A percentile compares a stretch with the other conserved stretches of the same genome.
phyloP scores from a whole-genome alignment of 2,797 vertebrate species.

The Xiphorhynchus erythropygius region DNA sequence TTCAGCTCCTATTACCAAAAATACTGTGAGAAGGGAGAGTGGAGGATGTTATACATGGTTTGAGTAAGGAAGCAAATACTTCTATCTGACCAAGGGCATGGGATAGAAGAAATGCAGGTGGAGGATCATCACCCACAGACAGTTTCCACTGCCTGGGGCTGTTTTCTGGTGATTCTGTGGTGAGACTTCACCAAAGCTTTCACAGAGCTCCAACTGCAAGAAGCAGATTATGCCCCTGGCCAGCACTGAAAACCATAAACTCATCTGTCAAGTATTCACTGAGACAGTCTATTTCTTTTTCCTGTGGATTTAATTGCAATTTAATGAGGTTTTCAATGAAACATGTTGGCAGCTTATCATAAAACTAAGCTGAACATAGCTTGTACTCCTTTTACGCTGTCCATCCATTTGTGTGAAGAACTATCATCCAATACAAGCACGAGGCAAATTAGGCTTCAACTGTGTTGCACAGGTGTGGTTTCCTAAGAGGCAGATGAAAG shows the following conservation, averaged over 20 bases:
- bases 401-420: not conserved
- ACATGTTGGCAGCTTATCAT: not conserved
- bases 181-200: not conserved
- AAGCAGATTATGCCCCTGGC: not conserved
- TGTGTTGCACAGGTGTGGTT: not conserved
- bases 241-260: not conserved
- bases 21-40: not conserved
- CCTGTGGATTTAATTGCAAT: conserved; percentile 9
- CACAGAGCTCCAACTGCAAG: not conserved
- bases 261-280: not conserved
- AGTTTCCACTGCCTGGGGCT: not conserved
- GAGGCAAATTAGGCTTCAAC: not conserved
- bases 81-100: not conserved
- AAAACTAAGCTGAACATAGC: not conserved
- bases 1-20: not conserved
- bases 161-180: not conserved
- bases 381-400: not conserved
- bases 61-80: not conserved
- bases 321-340: conserved; percentile 39
- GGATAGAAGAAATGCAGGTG: not conserved
- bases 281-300: not conserved
- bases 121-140: not conserved
- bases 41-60: rapidly evolving
- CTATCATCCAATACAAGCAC: not conserved
- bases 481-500: not conserved